Conservation (phyloP, 1,140 invertebrate genomes). For the Cydia amplana region DNA sequence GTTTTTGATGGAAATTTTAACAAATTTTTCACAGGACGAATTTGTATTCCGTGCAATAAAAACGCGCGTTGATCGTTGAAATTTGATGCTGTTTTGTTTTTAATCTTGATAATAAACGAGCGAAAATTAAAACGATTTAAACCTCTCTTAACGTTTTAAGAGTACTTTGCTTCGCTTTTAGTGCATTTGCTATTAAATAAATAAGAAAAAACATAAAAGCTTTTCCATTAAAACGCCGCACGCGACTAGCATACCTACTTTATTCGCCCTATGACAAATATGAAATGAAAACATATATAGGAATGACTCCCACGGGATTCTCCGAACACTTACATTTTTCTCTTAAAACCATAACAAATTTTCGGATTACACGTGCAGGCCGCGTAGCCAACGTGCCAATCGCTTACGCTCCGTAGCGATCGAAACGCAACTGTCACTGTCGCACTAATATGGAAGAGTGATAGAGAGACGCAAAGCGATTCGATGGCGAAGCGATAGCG, state of each 20-base stretch:
- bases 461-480: no score
- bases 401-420: no score
- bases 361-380: constrained; percentile 61
- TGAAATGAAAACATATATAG: constrained; percentile 50
- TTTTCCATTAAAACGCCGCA: constrained; percentile 11
- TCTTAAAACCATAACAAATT: constrained; percentile 74
- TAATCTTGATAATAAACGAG: neutral
- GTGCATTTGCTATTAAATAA: constrained; percentile 13
- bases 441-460: no score
- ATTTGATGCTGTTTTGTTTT: neutral
- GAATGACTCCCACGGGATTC: constrained; percentile 57
- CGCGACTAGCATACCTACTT: constrained; percentile 15
- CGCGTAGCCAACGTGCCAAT: no score
- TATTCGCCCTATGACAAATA: constrained; percentile 27
- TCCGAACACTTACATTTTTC: constrained; percentile 50
- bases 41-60: constrained; percentile 18
- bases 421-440: no score
- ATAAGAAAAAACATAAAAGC: constrained; percentile 12
- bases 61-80: neutral
- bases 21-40: constrained; percentile 6
- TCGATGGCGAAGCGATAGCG: no score
- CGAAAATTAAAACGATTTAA: constrained; percentile 1
- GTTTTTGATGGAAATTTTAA: constrained; percentile 30
- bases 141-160: neutral
- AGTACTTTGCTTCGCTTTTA: constrained; percentile 2